These are phyloP conservation scores for Pangasius macronema DNA, from an alignment of 2,797 vertebrate species.

Conservation along the genomic window DNA sequence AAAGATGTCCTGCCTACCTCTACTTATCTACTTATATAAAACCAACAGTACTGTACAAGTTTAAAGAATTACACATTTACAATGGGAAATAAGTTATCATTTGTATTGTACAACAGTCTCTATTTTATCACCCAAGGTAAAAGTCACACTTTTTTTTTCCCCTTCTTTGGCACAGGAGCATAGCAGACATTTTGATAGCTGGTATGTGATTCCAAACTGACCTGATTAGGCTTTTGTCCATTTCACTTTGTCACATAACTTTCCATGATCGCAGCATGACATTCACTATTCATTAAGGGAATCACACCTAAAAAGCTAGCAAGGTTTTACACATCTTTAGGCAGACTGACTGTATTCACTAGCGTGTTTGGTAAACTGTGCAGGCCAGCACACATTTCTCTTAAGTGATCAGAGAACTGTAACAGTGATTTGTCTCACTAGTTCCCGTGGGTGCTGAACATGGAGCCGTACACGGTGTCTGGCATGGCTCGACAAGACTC, in stretches of 20 bases:
- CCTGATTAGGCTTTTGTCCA: not conserved
- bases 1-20: not conserved
- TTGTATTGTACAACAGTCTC: not conserved
- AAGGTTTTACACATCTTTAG: not conserved
- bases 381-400: not conserved
- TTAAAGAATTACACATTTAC: too few relatives aligned
- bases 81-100: not conserved
- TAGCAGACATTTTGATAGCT: not conserved
- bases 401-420: not conserved
- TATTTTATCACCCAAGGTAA: not conserved
- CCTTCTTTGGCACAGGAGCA: not conserved
- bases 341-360: not conserved
- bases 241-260: not conserved
- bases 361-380: not conserved
- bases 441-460: conserved; percentile 99
- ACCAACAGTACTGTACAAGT: not conserved
- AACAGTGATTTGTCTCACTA: conserved; percentile 57
- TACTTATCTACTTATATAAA: too few relatives aligned
- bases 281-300: too few relatives aligned
- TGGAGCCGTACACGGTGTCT: conserved; percentile 97
- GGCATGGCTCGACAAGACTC: conserved; percentile 98
- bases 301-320: too few relatives aligned
- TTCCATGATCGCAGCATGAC: not conserved
- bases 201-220: not conserved
- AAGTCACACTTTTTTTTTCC: not conserved